phyloP scores from a whole-genome alignment of 2,113 vertebrate genomes.

The Gavialis gangeticus region DNA sequence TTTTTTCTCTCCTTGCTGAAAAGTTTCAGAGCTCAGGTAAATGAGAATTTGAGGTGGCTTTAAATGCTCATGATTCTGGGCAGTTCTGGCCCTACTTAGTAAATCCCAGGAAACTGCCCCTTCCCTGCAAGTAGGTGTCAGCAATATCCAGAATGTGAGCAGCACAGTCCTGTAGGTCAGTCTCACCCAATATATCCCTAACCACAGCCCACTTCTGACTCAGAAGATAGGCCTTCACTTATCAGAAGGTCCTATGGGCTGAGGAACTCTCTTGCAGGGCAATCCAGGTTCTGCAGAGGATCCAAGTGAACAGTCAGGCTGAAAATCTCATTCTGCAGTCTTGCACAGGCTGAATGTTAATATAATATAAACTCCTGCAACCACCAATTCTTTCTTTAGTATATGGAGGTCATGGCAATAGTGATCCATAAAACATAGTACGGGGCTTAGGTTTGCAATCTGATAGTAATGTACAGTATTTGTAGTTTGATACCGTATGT shows the following conservation, averaged over 20 bases:
- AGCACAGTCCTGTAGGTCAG: too few species aligned
- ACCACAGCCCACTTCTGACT: neutral
- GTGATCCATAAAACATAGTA: neutral
- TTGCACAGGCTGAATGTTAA: neutral
- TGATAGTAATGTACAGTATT: neutral
- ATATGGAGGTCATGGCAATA: neutral
- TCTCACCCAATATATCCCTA: rapidly evolving
- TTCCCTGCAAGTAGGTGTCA: too few species aligned
- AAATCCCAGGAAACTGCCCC: neutral
- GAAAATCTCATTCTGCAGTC: neutral
- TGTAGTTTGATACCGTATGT: neutral
- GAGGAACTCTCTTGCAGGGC: neutral
- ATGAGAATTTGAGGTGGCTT: neutral
- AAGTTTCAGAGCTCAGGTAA: too few species aligned
- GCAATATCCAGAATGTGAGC: too few species aligned
- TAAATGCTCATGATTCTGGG: neutral
- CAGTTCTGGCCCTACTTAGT: neutral
- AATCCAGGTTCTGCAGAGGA: neutral
- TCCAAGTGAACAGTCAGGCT: too few species aligned
- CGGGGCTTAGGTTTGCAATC: neutral
- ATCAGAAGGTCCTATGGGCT: too few species aligned
- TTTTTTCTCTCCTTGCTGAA: too few species aligned
- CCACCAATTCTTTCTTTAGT: neutral
- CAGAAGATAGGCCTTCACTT: neutral
- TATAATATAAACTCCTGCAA: too few species aligned